These are phyloP conservation scores for Bubo bubo DNA, from an alignment of 2,113 vertebrate genomes.

Conservation along the genomic window DNA sequence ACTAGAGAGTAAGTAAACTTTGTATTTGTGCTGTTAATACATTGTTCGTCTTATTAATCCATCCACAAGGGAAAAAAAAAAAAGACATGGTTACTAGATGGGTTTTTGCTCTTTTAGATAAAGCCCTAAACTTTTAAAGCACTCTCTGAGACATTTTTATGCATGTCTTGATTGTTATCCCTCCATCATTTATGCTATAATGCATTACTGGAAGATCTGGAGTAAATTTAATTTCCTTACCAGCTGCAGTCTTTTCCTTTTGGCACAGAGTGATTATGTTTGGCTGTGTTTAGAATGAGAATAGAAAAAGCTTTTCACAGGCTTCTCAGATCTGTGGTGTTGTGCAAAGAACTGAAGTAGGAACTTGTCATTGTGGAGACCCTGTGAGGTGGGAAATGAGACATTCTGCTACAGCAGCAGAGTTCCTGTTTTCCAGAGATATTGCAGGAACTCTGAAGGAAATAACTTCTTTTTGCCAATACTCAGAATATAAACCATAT, in stretches of 20 bases:
- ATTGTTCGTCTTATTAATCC: neutral
- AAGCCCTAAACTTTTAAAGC: neutral
- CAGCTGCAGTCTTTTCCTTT: slow-evolving; percentile 54
- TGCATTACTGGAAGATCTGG: slow-evolving; percentile 50
- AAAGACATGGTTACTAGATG: neutral
- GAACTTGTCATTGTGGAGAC: neutral
- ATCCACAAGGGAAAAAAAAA: neutral
- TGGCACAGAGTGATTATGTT: slow-evolving; percentile 41
- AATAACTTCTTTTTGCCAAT: neutral
- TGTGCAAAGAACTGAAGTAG: neutral
- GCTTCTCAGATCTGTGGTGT: neutral
- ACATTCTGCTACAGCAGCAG: neutral
- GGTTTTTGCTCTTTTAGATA: neutral
- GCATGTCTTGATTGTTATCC: slow-evolving; percentile 39
- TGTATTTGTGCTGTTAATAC: neutral
- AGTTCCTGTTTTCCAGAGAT: neutral
- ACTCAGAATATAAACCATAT: neutral
- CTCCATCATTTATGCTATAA: slow-evolving; percentile 51
- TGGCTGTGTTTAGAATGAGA: slow-evolving; percentile 59
- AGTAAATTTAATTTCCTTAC: slow-evolving; percentile 70
- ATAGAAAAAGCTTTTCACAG: slow-evolving; percentile 32
- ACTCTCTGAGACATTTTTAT: slow-evolving; percentile 26
- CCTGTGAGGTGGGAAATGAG: neutral
- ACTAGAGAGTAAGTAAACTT: neutral
- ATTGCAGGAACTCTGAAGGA: neutral